Evolutionary conservation across 2,113 vertebrate genomes (phyloP), one percentile per base, ranked within the genome.

Genomic region (Pteruthius melanotis): DNA sequence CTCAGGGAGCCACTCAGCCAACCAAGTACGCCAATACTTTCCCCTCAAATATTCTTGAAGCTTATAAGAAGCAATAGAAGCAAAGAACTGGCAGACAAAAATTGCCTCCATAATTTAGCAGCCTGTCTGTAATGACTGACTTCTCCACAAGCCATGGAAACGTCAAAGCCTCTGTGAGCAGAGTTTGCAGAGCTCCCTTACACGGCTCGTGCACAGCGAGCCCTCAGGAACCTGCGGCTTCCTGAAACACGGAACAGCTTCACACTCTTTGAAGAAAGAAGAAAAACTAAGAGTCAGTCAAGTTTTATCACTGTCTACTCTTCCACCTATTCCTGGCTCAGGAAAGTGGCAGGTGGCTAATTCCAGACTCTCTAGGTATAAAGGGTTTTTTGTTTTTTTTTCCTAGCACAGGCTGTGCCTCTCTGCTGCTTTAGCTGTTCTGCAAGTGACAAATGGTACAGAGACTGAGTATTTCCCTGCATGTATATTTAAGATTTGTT

Each of bases 51-150:
- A n/a, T n/a, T 74, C 92, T 74, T 13, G 0, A 44, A 86, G 79
- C 75, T 83, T 64, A 59, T 9, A 66, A 71, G 68, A 88, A 96
- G 91, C 30, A 16, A 42, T 0, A 83, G 66, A 11, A 80, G 50
- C 52, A 69, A 88, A 90, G 52, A 93, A 88, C 22, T 77, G 79
- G 63, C 88, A 93, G 90, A 94, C 27, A 82, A 89, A 84, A 89
- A 53, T 39, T 60, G 71, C 60, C 77, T 90, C 79, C 79, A 85
- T 86, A 91, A 90, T 93, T 93, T 88, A 91, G 78, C 85, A 92
- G 90, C 78, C 64, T 85, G 54, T 83, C 50, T 63, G 66, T 65
- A 77, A 82, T 14, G 59, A 94, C 59, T 74, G 66, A 72, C 90
- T 85, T 78, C 75, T 52, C 64, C 26, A n/a, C 44, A 26, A 74